These are phyloP conservation scores for Lepidocyrtinus sp. DNA, from an alignment of 2,888 invertebrate genomes.

Conservation along the genomic window DNA sequence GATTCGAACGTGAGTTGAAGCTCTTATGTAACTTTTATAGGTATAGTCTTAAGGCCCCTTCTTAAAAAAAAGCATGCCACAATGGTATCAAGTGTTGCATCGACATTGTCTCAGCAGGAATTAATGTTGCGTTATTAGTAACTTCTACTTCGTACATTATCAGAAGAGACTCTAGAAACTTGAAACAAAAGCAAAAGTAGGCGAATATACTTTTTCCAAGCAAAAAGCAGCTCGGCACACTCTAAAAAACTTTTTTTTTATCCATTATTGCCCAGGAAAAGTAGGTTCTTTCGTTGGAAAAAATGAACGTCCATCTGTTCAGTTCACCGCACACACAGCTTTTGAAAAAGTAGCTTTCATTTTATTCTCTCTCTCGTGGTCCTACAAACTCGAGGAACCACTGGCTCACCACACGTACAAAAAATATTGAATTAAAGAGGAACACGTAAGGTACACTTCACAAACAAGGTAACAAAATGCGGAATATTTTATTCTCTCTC, in stretches of 20 bases:
- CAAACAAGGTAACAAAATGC: too few relatives aligned
- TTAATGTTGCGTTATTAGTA: slow-evolving; percentile 37
- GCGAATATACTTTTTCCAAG: neutral
- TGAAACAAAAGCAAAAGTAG: neutral
- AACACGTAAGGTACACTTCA: too few relatives aligned
- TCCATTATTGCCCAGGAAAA: slow-evolving; percentile 28
- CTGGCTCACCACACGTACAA: slow-evolving; percentile 20
- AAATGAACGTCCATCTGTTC: slow-evolving; percentile 42
- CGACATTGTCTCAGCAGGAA: slow-evolving; percentile 26
- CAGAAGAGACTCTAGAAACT: neutral
- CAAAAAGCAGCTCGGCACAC: neutral
- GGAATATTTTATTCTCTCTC: slow-evolving; percentile 6
- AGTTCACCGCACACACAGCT: slow-evolving; percentile 7
- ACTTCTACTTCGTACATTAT: neutral
- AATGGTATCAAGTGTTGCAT: slow-evolving; percentile 9
- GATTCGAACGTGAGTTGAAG: too few relatives aligned
- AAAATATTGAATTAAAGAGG: slow-evolving; percentile 53
- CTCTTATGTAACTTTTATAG: neutral
- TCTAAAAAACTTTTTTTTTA: slow-evolving; percentile 43
- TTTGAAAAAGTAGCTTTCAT: neutral
- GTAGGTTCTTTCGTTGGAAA: slow-evolving; percentile 15
- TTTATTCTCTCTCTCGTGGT: neutral
- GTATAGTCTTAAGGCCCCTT: neutral
- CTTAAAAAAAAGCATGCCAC: neutral
- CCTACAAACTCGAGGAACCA: slow-evolving; percentile 7